Evolutionary conservation across 1,140 invertebrate species (phyloP).

Genomic region (Maniola jurtina): DNA sequence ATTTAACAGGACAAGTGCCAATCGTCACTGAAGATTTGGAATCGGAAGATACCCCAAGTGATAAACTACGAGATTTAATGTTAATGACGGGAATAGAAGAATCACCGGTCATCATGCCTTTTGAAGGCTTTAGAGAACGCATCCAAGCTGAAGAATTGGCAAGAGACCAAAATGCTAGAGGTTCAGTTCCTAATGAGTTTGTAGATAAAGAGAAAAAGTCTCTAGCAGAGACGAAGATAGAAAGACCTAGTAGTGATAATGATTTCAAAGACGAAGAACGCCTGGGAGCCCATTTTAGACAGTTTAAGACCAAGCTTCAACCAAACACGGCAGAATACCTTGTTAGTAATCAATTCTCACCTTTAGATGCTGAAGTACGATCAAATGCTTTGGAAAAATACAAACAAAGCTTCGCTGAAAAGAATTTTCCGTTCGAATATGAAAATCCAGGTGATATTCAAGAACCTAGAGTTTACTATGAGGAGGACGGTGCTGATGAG

Average conservation of each 20-base stretch:
- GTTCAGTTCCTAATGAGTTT: slow-evolving; percentile 34
- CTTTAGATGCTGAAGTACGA: slow-evolving; percentile 64
- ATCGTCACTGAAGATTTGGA: slow-evolving; percentile 24
- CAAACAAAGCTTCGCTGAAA: slow-evolving; percentile 66
- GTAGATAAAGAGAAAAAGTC: slow-evolving; percentile 71
- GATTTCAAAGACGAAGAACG: slow-evolving; percentile 59
- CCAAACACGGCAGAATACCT: slow-evolving; percentile 67
- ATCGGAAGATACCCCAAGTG: slow-evolving; percentile 51
- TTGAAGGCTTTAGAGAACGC: slow-evolving; percentile 68
- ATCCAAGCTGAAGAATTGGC: slow-evolving; percentile 53
- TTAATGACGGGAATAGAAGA: slow-evolving; percentile 53
- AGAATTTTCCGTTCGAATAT: slow-evolving; percentile 71
- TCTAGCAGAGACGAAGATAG: slow-evolving; percentile 35
- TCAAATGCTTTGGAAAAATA: slow-evolving; percentile 70
- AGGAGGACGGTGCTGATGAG: slow-evolving; percentile 72
- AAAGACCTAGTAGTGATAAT: slow-evolving; percentile 40
- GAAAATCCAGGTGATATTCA: slow-evolving; percentile 75
- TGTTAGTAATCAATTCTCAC: slow-evolving; percentile 59
- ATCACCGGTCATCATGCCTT: slow-evolving; percentile 59
- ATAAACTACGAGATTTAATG: slow-evolving; percentile 65
- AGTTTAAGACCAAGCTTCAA: slow-evolving; percentile 56
- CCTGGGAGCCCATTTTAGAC: slow-evolving; percentile 62
- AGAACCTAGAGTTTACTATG: slow-evolving; percentile 78
- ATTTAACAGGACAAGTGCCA: slow-evolving; percentile 2
- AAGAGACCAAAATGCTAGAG: slow-evolving; percentile 34